Conservation (phyloP, 2,797 vertebrate species). For the Anas bahamensis region DNA sequence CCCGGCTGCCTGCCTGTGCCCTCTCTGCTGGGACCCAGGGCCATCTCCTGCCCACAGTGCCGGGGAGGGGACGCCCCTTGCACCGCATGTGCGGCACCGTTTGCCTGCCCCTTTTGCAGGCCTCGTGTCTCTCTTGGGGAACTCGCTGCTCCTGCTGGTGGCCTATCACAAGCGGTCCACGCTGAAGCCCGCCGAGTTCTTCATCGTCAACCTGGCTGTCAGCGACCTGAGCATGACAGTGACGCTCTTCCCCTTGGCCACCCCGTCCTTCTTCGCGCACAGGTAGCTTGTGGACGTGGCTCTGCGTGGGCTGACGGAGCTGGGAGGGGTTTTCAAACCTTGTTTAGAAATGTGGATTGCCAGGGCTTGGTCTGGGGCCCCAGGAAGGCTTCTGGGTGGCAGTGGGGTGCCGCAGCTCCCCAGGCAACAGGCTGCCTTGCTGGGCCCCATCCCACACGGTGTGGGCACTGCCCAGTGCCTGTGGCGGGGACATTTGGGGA, state of each 20-base stretch:
- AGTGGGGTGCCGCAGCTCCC: neutral
- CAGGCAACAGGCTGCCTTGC: neutral
- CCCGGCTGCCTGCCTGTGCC: neutral
- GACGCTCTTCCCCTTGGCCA: constrained; percentile 86
- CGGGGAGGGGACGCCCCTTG: neutral
- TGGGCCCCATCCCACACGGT: neutral
- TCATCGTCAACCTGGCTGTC: constrained; percentile 88
- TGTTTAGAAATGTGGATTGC: neutral
- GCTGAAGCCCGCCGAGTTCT: constrained; percentile 90
- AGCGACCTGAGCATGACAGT: constrained; percentile 91
- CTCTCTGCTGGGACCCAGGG: too few relatives aligned
- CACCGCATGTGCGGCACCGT: neutral
- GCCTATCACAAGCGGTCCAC: constrained; percentile 85
- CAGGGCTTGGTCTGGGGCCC: too few relatives aligned
- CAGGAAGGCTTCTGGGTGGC: neutral
- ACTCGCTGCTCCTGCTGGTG: constrained; percentile 85
- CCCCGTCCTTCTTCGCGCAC: constrained; percentile 86
- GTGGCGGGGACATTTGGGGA: neutral
- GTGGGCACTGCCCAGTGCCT: rapidly evolving
- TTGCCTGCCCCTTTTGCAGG: constrained; percentile 69
- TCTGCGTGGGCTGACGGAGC: rapidly evolving
- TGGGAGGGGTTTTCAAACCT: neutral
- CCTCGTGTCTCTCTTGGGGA: constrained; percentile 81
- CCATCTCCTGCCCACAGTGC: too few relatives aligned
- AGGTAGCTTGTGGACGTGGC: constrained; percentile 64